A percentile compares a stretch with the other conserved stretches of the same genome.
These are phyloP conservation scores for Symphodus melops DNA, from an alignment of 2,113 vertebrate genomes.

Conservation along the genomic window DNA sequence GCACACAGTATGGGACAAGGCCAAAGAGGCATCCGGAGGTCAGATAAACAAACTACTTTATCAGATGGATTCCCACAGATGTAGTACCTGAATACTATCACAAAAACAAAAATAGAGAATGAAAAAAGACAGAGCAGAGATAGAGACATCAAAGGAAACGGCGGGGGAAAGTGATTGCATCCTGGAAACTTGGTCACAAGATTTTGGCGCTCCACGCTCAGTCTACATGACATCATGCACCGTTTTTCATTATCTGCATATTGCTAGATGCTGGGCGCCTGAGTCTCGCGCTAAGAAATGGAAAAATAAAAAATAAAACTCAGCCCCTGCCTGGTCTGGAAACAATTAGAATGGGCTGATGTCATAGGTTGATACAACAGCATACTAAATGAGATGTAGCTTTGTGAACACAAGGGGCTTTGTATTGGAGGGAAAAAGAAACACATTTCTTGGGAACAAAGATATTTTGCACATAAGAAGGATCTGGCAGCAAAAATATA, in stretches of 20 bases:
- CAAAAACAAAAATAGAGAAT: slow-evolving; percentile 5
- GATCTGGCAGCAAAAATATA: slow-evolving; percentile 63
- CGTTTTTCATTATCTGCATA: slow-evolving; percentile 69
- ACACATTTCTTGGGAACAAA: slow-evolving; percentile 57
- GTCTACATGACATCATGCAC: slow-evolving; percentile 76
- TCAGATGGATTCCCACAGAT: slow-evolving; percentile 47
- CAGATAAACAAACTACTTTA: slow-evolving; percentile 44
- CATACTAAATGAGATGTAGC: slow-evolving; percentile 69
- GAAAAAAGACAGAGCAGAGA: slow-evolving; percentile 46
- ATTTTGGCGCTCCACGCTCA: slow-evolving; percentile 23
- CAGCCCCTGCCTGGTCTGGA: slow-evolving; percentile 70
- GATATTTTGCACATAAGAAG: slow-evolving; percentile 43
- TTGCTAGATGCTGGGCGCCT: slow-evolving; percentile 49
- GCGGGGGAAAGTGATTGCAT: slow-evolving; percentile 43
- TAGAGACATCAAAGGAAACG: slow-evolving; percentile 45
- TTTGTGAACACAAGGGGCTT: slow-evolving; percentile 67
- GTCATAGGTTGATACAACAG: slow-evolving; percentile 79
- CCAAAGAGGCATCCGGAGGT: slow-evolving; percentile 47
- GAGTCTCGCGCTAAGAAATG: slow-evolving; percentile 55
- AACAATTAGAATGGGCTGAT: slow-evolving; percentile 80
- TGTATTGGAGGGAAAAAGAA: slow-evolving; percentile 20
- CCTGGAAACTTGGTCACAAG: slow-evolving; percentile 69
- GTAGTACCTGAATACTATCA: slow-evolving; percentile 25
- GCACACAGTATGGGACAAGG: slow-evolving; percentile 15
- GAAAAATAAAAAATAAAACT: slow-evolving; percentile 74